Base-by-base conservation (phyloP, 2,888 invertebrate species). In the Xestia rhomboidea region DNA sequence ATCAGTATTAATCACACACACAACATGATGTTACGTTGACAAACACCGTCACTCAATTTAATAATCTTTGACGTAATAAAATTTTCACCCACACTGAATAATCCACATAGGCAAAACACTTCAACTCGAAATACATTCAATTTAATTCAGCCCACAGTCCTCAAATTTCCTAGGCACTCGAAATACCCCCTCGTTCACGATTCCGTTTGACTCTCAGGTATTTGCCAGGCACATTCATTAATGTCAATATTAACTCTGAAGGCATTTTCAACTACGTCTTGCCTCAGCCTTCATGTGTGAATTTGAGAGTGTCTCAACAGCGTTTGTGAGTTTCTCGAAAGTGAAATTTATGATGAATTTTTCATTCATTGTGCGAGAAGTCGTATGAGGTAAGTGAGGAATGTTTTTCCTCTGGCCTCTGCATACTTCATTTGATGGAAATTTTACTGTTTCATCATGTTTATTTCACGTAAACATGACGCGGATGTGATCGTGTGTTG, bases 221-320 rank as follows among this genome's bases (percentile, higher is more conserved):
- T 92, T 91, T 91, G 87, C 88, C 80, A 85, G 84, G 84, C 88
- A 87, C 87, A 85, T 90, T 90, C 89, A 91, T 91, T 90, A 87
- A 88, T 86, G 90, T 91, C 90, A 92, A 92, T 91, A 91, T 91
- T 91, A 89, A 87, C 86, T 83, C 78, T 75, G 75, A 79, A 76
- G 88, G 82, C 87, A 87, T 87, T 88, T 88, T 79, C 76, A 78
- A 79, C 78, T 74, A 73, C 81, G 84, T 83, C 84, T 85, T 78
- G 76, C 51, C 79, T 83, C 38, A 74, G 76, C 57, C 80, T 83
- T 38, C 68, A 79, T 70, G 77, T 83, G 78, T 81, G 83, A 87
- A 82, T 83, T 85, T 46, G 51, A 70, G 76, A 74, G 67, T 78
- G 74, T 63, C 63, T 70, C 67, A n/a, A 73, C 60, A 79, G 63